Evolutionary conservation across 2,888 invertebrate species (phyloP).

Genomic region (Palloptera scutellata): DNA sequence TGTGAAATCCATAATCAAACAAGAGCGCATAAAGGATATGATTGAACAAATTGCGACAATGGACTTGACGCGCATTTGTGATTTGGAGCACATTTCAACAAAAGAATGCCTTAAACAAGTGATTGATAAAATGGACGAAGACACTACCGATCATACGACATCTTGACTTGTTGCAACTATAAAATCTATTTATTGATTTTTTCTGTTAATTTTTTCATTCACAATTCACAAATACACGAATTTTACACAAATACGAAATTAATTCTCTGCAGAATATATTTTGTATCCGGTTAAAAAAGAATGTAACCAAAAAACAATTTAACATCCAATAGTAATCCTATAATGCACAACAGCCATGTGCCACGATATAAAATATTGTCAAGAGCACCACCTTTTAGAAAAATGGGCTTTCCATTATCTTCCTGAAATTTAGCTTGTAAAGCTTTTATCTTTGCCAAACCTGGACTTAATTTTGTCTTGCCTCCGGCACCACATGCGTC

Average conservation of each 20-base stretch:
- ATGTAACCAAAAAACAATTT: slow-evolving; percentile 44
- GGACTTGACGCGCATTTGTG: slow-evolving; percentile 65
- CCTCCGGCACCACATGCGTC: too few relatives aligned
- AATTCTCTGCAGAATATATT: slow-evolving; percentile 25
- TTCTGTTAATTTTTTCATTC: slow-evolving; percentile 27
- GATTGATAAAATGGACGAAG: slow-evolving; percentile 64
- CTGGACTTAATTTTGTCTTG: slow-evolving; percentile 12
- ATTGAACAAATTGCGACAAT: slow-evolving; percentile 65
- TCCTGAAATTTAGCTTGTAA: slow-evolving; percentile 40
- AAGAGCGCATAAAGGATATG: slow-evolving; percentile 64
- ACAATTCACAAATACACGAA: slow-evolving; percentile 31
- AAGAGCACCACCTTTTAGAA: slow-evolving; percentile 63
- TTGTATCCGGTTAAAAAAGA: slow-evolving; percentile 11
- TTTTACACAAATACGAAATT: slow-evolving; percentile 22
- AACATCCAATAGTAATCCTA: slow-evolving; percentile 47
- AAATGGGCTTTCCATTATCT: slow-evolving; percentile 63
- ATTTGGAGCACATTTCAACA: slow-evolving; percentile 65
- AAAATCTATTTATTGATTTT: too few relatives aligned
- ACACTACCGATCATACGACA: slow-evolving; percentile 35
- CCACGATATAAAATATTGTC: slow-evolving; percentile 61
- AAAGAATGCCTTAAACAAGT: slow-evolving; percentile 66
- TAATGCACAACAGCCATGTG: slow-evolving; percentile 51
- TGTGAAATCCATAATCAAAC: slow-evolving; percentile 59
- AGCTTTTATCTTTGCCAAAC: slow-evolving; percentile 29
- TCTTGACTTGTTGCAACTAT: background rate